These are phyloP conservation scores for Homalodisca vitripennis DNA, from an alignment of 1,140 invertebrate species.

Conservation along the genomic window DNA sequence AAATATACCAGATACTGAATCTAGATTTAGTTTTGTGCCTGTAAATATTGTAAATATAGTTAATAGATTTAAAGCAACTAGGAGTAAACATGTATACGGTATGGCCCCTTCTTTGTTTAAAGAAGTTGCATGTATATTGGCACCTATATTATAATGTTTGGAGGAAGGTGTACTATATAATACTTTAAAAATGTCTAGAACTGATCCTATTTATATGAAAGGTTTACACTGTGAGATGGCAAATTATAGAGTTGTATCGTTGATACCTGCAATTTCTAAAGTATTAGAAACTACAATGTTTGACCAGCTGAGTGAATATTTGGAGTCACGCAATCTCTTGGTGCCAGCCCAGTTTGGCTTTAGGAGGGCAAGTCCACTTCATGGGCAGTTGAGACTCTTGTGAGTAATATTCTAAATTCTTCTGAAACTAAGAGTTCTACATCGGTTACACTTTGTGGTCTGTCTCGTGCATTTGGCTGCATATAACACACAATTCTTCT, in stretches of 20 bases:
- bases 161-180: neutral
- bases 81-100: neutral
- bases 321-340: neutral
- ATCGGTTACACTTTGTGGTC: neutral
- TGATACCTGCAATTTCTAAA: slow-evolving; percentile 12
- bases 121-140: neutral
- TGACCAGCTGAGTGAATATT: neutral
- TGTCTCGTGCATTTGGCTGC: slow-evolving; percentile 13
- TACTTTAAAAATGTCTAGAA: slow-evolving; percentile 2
- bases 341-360: slow-evolving; percentile 3
- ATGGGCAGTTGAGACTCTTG: neutral
- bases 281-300: neutral
- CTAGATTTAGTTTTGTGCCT: neutral
- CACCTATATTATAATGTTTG: neutral
- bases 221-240: neutral
- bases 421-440: neutral
- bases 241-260: slow-evolving; percentile 4
- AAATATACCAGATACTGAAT: neutral
- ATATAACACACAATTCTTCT: neutral
- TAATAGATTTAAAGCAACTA: slow-evolving; percentile 1
- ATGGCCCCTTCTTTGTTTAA: neutral
- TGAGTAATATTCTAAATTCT: neutral
- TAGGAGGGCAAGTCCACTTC: neutral
- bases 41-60: neutral
- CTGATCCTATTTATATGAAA: slow-evolving; percentile 7